Conservation (phyloP, 2,113 vertebrate genomes). For the Lipophrys pholis region DNA sequence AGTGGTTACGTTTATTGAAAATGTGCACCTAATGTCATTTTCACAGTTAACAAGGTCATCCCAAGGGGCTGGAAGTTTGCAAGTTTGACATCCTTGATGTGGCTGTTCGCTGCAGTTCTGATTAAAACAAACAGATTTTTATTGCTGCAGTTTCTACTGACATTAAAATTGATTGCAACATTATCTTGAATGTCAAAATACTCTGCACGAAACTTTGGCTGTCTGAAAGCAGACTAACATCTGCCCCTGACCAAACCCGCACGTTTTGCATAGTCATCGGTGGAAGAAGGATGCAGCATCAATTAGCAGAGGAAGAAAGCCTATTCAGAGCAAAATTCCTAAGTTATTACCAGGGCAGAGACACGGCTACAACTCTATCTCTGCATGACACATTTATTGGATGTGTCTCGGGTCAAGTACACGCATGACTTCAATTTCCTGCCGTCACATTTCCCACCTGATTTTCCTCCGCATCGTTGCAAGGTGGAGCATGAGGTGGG, state of each 20-base stretch:
- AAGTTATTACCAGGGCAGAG: constrained; percentile 52
- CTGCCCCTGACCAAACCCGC: constrained; percentile 58
- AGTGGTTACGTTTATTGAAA: too few relatives aligned
- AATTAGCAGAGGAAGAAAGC: constrained; percentile 53
- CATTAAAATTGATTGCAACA: constrained; percentile 18
- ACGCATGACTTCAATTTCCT: constrained; percentile 28
- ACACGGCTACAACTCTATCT: constrained; percentile 23
- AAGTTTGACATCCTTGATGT: too few relatives aligned
- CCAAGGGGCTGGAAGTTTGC: too few relatives aligned
- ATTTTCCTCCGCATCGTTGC: constrained; percentile 38
- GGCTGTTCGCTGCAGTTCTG: too few relatives aligned
- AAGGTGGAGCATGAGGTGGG: constrained; percentile 34
- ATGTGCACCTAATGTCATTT: too few relatives aligned
- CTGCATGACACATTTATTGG: constrained; percentile 23
- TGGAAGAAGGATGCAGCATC: constrained; percentile 21
- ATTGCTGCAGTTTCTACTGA: too few relatives aligned
- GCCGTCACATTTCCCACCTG: constrained; percentile 34
- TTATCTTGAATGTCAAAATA: constrained; percentile 6
- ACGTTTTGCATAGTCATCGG: constrained; percentile 54
- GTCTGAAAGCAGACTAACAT: constrained; percentile 41
- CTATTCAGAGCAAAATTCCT: constrained; percentile 49
- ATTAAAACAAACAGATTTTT: too few relatives aligned
- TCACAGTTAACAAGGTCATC: too few relatives aligned
- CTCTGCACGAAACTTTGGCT: constrained; percentile 34
- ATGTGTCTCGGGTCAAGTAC: constrained; percentile 24